Base-by-base conservation (phyloP, 2,113 vertebrate genomes). In the Amphilophus citrinellus region DNA sequence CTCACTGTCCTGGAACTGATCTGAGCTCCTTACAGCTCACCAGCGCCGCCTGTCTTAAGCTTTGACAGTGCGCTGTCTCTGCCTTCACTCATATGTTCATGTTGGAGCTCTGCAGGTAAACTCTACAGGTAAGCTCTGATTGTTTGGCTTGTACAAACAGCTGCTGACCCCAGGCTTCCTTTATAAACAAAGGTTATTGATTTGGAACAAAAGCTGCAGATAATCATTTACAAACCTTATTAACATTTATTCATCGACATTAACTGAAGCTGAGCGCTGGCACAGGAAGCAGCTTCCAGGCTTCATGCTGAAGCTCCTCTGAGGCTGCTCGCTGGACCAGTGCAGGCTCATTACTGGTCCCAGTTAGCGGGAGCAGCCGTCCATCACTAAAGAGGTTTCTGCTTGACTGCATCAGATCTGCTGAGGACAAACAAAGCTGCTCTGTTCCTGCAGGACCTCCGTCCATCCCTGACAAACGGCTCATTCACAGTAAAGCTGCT, bases 331-430 rank as follows among this genome's bases (percentile, higher is more conserved):
- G 27, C 27, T 18, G 44, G 32, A 18, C 17, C 77, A 42, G 59
- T 1, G 2, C 78, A 27, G 8, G 4, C 15, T 14, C 6, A 3
- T 20, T 11, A 44, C 57, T 61, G 37, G 50, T 66, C 62, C 66
- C 0, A 17, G 9, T 83, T 77, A 53, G 47, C 15, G 2, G 22
- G 3, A 30, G 50, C 71, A 39, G 68, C 27, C 5, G 59, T 24
- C 4, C 59, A 5, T 68, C 79, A 71, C 57, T 82, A 86, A 86
- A 6, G 44, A 53, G 44, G 5, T 15, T 80, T 83, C 80, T 79
- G 76, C 50, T 60, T 80, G 71, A 3, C 27, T 58, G 80, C 60
- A 42, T 44, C 78, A 42, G 44, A 50, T 0, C 66, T 53, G 44
- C 53, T 7, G 61, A 57, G 35, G 6, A 76, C 7, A 7, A 37